Conservation (phyloP, 2,888 invertebrate species). For the Anodontia alba region DNA sequence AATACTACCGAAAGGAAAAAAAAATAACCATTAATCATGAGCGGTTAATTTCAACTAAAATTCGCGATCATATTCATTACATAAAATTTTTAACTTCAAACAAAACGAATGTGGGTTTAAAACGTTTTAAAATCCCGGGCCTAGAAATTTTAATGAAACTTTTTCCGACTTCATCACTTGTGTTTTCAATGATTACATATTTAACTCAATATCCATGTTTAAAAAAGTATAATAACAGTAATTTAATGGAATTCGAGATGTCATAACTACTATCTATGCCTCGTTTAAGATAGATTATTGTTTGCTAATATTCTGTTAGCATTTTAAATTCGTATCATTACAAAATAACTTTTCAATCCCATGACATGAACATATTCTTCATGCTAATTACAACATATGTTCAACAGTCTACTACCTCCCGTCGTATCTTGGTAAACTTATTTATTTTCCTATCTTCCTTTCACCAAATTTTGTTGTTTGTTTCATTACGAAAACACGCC, state of each 20-base stretch:
- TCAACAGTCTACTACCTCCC: neutral
- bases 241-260: slow-evolving; percentile 9
- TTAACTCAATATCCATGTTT: neutral
- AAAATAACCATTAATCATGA: too few relatives aligned
- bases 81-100: neutral
- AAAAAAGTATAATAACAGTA: neutral
- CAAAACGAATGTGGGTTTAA: neutral
- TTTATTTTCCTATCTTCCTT: too few relatives aligned
- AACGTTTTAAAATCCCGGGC: neutral
- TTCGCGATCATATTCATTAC: neutral
- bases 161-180: slow-evolving; percentile 3
- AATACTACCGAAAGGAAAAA: too few relatives aligned
- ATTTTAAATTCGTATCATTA: neutral
- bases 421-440: neutral
- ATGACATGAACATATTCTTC: neutral
- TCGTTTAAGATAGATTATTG: neutral
- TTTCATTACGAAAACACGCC: too few relatives aligned
- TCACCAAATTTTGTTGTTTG: too few relatives aligned
- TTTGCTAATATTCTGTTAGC: neutral
- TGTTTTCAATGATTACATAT: slow-evolving; percentile 5
- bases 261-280: neutral
- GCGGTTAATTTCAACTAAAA: too few relatives aligned
- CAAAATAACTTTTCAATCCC: neutral
- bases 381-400: neutral
- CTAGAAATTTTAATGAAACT: neutral